Evolutionary conservation across 2,888 invertebrate genomes (phyloP), one percentile per base, ranked within the genome.

Genomic region (Bembecia ichneumoniformis): DNA sequence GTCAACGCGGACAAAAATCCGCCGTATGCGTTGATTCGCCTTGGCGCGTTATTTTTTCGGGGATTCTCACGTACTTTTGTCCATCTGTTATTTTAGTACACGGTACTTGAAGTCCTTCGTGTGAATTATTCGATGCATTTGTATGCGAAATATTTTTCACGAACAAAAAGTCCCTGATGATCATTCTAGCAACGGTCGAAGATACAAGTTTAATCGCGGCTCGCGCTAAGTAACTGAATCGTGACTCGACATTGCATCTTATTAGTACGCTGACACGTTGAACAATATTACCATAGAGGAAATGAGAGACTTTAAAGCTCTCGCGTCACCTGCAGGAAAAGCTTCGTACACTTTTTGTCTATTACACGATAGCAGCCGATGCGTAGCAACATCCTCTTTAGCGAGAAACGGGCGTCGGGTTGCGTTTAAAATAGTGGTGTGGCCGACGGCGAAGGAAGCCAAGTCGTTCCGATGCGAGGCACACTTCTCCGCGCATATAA

Each of bases 401-500:
- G 68, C 69, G 54, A 66, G 82, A 84, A 84, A 61, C 62, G 64
- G 58, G 59, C 63, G 67, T 62, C 64, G 64, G 66, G 67, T 68
- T 82, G 80, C 79, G 28, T 28, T 76, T 66, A 73, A 82, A 78
- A 78, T 58, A 54, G 59, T 59, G 54, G 28, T 28, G 28, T 28
- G 28, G 28, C 60, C 58, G 59, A 55, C 71, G 72, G 55, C 71
- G 73, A 68, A 83, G 83, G 86, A 86, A 83, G 75, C 77, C 57
- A 53, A 56, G 59, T 71, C 68, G 72, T 82, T 77, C 61, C 66
- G 54, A 82, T 80, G 75, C 82, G 52, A 57, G 56, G 59, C 81
- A 71, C 80, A 75, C 70, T 57, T 59, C 63, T 58, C 68, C 64
- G 63, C 73, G 86, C 83, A 86, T 84, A 84, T 84, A 82, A 82